Evolutionary conservation across 2,113 vertebrate genomes (phyloP).

Genomic region (Amblyopsis rosae): DNA sequence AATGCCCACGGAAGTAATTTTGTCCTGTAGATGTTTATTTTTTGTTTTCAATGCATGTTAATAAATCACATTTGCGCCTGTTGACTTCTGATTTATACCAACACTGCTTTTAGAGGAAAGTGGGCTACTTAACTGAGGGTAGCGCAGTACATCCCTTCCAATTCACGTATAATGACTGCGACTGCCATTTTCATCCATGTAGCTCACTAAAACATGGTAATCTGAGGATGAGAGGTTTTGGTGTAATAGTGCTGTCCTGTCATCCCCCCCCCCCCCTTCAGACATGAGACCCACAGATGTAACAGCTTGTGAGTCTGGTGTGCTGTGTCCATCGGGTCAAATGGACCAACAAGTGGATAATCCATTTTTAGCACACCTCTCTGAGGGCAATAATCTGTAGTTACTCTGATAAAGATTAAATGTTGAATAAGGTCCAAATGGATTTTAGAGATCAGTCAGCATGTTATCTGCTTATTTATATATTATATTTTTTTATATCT

Average conservation of each 20-base stretch:
- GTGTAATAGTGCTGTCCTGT: slow-evolving; percentile 53
- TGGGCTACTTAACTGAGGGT: not conserved
- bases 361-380: slow-evolving; percentile 78
- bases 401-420: slow-evolving; percentile 69
- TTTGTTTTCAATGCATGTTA: not conserved
- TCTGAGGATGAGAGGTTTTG: slow-evolving; percentile 70
- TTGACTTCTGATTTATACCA: slow-evolving; percentile 6
- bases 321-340: slow-evolving; percentile 56
- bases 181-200: slow-evolving; percentile 42
- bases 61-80: not conserved
- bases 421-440: slow-evolving; percentile 71
- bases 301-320: slow-evolving; percentile 58
- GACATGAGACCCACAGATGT: slow-evolving; percentile 62
- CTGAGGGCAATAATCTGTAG: slow-evolving; percentile 72
- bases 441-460: slow-evolving; percentile 69
- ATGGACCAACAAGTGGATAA: slow-evolving; percentile 74
- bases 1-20: not conserved
- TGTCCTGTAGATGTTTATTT: not conserved
- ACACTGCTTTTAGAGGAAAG: slow-evolving; percentile 15
- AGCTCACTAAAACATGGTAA: slow-evolving; percentile 59
- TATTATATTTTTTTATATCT: no score
- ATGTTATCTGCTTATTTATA: slow-evolving; percentile 65
- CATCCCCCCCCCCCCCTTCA: slow-evolving; percentile 35
- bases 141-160: slow-evolving; percentile 23
- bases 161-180: slow-evolving; percentile 36